These are phyloP conservation scores for Oeneis ivallda DNA, from an alignment of 2,888 invertebrate species.

Conservation along the genomic window DNA sequence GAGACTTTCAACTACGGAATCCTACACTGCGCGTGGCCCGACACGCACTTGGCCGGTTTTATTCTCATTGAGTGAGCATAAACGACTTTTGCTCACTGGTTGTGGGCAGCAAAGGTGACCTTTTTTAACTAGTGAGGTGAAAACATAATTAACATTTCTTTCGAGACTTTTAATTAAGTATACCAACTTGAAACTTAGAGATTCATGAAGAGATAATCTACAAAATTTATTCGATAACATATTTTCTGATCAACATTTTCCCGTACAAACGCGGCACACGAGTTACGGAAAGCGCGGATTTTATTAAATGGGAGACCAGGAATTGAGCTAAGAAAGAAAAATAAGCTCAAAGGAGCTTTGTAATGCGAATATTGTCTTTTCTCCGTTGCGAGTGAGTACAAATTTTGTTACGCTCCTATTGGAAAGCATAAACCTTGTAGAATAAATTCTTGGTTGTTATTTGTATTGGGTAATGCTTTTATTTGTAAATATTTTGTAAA, in stretches of 20 bases:
- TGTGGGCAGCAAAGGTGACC: too few relatives aligned
- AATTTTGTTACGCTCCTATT: conserved; percentile 23
- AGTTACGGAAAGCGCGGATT: background rate
- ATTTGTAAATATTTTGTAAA: too few relatives aligned
- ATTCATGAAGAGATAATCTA: background rate
- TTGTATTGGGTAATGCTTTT: background rate
- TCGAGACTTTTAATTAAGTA: too few relatives aligned
- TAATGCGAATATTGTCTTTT: conserved; percentile 32
- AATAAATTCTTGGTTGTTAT: background rate
- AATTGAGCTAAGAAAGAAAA: conserved; percentile 17
- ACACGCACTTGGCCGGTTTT: too few relatives aligned
- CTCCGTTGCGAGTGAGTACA: conserved; percentile 27
- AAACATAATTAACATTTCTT: too few relatives aligned
- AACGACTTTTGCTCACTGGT: too few relatives aligned
- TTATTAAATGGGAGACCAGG: background rate
- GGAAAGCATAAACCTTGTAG: background rate
- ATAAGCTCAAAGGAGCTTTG: conserved; percentile 25
- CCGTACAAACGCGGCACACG: background rate
- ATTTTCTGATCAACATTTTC: background rate
- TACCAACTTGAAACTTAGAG: too few relatives aligned
- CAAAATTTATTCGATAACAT: background rate
- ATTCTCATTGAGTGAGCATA: too few relatives aligned
- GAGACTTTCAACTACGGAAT: too few relatives aligned
- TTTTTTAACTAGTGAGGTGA: too few relatives aligned
- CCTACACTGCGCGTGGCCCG: too few relatives aligned